Percentiles rank a stretch among this genome's conserved stretches.
phyloP scores from a whole-genome alignment of 2,888 invertebrate genomes.

The Troilus luridus region DNA sequence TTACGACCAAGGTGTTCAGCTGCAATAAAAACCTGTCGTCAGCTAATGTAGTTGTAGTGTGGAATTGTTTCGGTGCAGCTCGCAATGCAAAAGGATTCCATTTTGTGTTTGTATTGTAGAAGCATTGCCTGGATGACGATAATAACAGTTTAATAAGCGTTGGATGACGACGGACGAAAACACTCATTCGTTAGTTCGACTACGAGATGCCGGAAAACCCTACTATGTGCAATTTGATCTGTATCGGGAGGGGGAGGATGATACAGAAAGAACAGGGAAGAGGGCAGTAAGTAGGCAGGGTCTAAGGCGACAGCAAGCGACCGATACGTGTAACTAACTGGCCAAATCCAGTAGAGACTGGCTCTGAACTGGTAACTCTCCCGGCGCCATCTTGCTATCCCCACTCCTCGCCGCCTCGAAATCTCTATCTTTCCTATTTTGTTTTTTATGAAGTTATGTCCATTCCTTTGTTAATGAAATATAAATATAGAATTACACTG shows the following conservation, averaged over 20 bases:
- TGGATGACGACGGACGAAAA: conserved; percentile 52
- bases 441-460: background rate
- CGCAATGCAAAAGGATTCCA: conserved; percentile 62
- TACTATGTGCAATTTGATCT: background rate
- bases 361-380: conserved; percentile 54
- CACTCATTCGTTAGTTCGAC: conserved; percentile 57
- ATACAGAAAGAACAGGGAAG: conserved; percentile 42
- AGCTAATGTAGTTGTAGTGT: conserved; percentile 69
- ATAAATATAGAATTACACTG: background rate
- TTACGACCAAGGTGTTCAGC: conserved; percentile 64
- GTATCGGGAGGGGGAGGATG: conserved; percentile 18
- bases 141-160: conserved; percentile 40
- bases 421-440: background rate
- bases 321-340: conserved; percentile 60
- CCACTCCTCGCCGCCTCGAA: background rate
- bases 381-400: conserved; percentile 50
- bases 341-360: conserved; percentile 63
- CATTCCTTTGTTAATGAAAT: background rate
- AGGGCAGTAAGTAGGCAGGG: conserved; percentile 33
- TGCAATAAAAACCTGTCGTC: conserved; percentile 68
- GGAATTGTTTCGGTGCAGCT: conserved; percentile 63
- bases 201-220: background rate
- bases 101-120: conserved; percentile 62
- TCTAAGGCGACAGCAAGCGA: conserved; percentile 39
- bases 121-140: conserved; percentile 60